Evolutionary conservation across 2,888 invertebrate genomes (phyloP), one percentile per base, ranked within the genome.

Genomic region (Drosophila helvetica): DNA sequence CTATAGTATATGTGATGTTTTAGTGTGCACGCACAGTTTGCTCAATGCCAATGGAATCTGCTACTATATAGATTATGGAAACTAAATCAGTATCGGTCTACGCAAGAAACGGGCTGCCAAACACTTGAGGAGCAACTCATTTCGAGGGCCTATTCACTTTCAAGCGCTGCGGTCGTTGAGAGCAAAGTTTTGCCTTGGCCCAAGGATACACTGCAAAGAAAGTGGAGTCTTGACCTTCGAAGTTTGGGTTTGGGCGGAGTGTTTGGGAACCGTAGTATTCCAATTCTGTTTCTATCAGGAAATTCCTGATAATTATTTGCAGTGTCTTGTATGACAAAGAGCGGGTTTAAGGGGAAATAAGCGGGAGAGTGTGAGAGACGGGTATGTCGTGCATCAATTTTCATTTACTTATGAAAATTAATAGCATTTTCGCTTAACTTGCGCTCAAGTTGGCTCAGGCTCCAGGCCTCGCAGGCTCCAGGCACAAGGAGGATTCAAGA

Each of bases 391-490:
- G 61, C 68, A 76, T 76, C 72, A 76, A 76, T 76, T 76, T 76
- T 72, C 76, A 76, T 76, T 76, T 76, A 72, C 75, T 75, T 75
- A 75, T 76, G 77, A 72, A 76, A 76, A 76, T 72, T 76, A 76
- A 76, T 76, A 76, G 76, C 76, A 76, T 72, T 70, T 73, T 65
- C 72, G 55, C 55, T 72, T 72, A 76, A 71, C 56, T 71, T 71
- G 57, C 46, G 51, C 62, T 56, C 51, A 55, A 71, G 69, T 71
- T 70, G 51, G 55, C 48, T 61, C 64, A 46, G 57, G n/a, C 33
- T n/a, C 42, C 46, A 0, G 12, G 30, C 15, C 25, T 22, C 42
- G 12, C 42, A 42, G 30, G 42, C 25, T 22, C 22, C 9, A 12
- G 43, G 54, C 43, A 43, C 10, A 38, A 54, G 54, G 43, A 54